Evolutionary conservation across 2,113 vertebrate genomes (phyloP).

Genomic region (Andinoacara biseriatus): DNA sequence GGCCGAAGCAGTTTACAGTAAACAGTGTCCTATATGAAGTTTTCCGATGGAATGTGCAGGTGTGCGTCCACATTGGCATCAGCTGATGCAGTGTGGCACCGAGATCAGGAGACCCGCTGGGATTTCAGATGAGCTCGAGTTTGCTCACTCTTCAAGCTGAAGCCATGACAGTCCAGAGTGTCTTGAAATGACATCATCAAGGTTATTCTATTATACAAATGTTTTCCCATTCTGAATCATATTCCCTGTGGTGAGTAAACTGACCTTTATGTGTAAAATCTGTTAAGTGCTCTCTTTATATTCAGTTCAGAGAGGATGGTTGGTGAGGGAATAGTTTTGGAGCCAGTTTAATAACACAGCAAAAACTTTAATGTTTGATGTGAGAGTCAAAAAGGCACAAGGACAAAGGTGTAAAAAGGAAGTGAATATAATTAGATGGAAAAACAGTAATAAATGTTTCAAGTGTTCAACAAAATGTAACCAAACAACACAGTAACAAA

Average conservation of each 20-base stretch:
- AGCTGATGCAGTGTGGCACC: neutral
- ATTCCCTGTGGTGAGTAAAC: neutral
- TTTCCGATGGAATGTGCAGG: neutral
- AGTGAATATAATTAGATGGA: neutral
- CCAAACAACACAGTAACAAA: neutral
- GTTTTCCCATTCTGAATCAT: neutral
- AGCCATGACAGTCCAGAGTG: neutral
- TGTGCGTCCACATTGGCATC: neutral
- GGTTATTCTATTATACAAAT: neutral
- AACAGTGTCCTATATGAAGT: neutral
- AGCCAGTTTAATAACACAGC: neutral
- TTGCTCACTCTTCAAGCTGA: neutral
- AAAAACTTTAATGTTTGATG: neutral
- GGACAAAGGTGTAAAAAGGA: neutral
- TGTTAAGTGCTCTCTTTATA: neutral
- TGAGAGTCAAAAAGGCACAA: neutral
- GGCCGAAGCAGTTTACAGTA: neutral
- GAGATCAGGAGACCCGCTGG: neutral
- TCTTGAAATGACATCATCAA: neutral
- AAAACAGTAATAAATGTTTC: neutral
- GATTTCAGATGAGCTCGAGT: neutral
- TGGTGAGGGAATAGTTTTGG: neutral
- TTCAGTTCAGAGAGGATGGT: neutral
- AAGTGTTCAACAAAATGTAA: neutral
- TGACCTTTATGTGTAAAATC: constrained; percentile 8